Conservation (phyloP, 2,113 vertebrate species). For the Tetraodon nigroviridis region DNA sequence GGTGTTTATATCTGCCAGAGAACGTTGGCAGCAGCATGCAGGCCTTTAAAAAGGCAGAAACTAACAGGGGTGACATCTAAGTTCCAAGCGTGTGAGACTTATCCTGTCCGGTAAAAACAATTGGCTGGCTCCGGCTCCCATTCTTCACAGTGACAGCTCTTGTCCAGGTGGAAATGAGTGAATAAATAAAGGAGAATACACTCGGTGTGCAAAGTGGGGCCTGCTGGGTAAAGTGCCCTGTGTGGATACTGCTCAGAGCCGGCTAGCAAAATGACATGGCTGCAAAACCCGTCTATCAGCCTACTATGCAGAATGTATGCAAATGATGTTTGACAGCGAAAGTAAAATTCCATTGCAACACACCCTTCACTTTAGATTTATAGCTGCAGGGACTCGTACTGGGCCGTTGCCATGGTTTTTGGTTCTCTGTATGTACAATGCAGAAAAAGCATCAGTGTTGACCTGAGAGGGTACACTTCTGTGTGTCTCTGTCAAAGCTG, state of each 20-base stretch:
- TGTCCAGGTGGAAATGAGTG: slow-evolving; percentile 66
- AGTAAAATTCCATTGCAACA: slow-evolving; percentile 13
- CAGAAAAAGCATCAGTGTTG: slow-evolving; percentile 6
- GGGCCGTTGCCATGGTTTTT: slow-evolving; percentile 16
- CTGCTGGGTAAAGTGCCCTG: slow-evolving; percentile 39
- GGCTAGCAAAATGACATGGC: slow-evolving; percentile 36
- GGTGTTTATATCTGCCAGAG: no score
- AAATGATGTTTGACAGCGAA: slow-evolving; percentile 29
- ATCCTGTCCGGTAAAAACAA: slow-evolving; percentile 63
- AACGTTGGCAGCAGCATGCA: not conserved
- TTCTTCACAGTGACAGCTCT: slow-evolving; percentile 74
- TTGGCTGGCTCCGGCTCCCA: slow-evolving; percentile 61
- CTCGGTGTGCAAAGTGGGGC: slow-evolving; percentile 57
- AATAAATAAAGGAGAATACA: slow-evolving; percentile 69
- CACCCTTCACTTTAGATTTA: slow-evolving; percentile 5
- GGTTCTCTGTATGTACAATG: not conserved
- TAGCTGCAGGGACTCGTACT: not conserved
- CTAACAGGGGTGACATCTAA: slow-evolving; percentile 50
- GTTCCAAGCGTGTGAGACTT: slow-evolving; percentile 62
- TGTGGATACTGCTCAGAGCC: slow-evolving; percentile 37
- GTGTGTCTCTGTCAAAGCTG: slow-evolving; percentile 26
- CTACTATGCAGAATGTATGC: slow-evolving; percentile 2
- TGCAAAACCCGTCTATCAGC: slow-evolving; percentile 11
- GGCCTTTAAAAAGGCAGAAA: slow-evolving; percentile 16
- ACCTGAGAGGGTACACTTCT: slow-evolving; percentile 18